phyloP scores from a whole-genome alignment of 2,888 invertebrate species.

The Agrypnus murinus region DNA sequence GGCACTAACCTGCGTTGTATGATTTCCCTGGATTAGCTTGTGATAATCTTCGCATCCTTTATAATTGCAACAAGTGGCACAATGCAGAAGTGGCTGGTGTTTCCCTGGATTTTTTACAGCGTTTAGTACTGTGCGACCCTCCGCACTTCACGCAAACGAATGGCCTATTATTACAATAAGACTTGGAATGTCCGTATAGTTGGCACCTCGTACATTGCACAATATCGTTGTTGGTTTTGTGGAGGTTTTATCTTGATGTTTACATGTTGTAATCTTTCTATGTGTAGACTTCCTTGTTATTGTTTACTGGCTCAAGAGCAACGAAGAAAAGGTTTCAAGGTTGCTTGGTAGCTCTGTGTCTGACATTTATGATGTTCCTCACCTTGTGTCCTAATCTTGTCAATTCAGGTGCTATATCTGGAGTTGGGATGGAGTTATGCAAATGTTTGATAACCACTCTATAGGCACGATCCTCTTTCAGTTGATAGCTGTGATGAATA shows the following conservation, averaged over 20 bases:
- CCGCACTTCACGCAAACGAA: too few species aligned
- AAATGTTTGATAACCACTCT: neutral
- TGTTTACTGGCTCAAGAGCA: too few species aligned
- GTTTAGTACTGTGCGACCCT: too few species aligned
- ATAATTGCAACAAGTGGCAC: neutral
- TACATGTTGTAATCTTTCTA: neutral
- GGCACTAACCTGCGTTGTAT: neutral
- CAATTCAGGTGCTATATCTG: neutral
- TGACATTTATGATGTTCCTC: too few species aligned
- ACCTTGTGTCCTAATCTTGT: neutral
- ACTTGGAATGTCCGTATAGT: neutral
- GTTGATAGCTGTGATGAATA: too few species aligned
- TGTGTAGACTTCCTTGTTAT: too few species aligned
- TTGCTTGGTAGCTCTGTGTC: neutral
- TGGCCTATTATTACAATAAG: neutral
- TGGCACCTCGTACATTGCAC: neutral
- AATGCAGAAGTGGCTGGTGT: neutral
- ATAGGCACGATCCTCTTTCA: neutral
- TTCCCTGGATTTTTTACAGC: neutral
- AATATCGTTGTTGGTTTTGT: constrained; percentile 2
- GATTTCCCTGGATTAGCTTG: neutral
- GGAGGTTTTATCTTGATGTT: neutral
- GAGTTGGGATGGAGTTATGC: neutral
- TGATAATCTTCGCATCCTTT: neutral
- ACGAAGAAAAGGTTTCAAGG: too few species aligned